These are phyloP conservation scores for Spisula solida DNA, from an alignment of 2,888 invertebrate species.

Conservation along the genomic window DNA sequence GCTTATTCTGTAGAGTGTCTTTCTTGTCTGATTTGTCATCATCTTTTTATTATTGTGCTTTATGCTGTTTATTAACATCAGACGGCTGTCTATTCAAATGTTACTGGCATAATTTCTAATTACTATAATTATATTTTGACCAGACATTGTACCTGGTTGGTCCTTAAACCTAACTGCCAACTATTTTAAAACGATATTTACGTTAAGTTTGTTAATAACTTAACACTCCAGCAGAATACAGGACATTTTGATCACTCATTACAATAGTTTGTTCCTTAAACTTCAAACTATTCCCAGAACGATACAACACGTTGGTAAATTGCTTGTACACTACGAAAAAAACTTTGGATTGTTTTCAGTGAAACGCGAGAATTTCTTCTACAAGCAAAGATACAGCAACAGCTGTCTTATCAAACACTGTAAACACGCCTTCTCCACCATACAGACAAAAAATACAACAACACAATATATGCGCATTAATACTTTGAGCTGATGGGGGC, in stretches of 20 bases:
- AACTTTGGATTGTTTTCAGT: neutral
- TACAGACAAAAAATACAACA: neutral
- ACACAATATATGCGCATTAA: conserved; percentile 1
- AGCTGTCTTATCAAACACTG: neutral
- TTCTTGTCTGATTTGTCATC: too few species aligned
- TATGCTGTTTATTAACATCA: too few species aligned
- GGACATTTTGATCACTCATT: neutral
- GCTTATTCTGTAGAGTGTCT: too few species aligned
- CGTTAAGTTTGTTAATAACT: too few species aligned
- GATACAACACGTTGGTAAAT: neutral
- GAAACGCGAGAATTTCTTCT: neutral
- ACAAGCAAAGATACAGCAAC: neutral
- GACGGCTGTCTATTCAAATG: too few species aligned
- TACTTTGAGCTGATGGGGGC: neutral
- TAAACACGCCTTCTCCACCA: neutral
- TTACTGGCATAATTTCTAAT: too few species aligned
- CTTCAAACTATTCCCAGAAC: neutral
- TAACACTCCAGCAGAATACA: too few species aligned
- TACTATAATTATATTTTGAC: too few species aligned
- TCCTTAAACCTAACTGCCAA: too few species aligned
- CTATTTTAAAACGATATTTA: too few species aligned
- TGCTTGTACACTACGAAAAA: neutral
- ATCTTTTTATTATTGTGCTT: too few species aligned
- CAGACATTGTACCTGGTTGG: too few species aligned
- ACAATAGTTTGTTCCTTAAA: neutral